These are phyloP conservation scores for Nycticebus coucang DNA, from an alignment of 2,113 vertebrate genomes.

Conservation along the genomic window DNA sequence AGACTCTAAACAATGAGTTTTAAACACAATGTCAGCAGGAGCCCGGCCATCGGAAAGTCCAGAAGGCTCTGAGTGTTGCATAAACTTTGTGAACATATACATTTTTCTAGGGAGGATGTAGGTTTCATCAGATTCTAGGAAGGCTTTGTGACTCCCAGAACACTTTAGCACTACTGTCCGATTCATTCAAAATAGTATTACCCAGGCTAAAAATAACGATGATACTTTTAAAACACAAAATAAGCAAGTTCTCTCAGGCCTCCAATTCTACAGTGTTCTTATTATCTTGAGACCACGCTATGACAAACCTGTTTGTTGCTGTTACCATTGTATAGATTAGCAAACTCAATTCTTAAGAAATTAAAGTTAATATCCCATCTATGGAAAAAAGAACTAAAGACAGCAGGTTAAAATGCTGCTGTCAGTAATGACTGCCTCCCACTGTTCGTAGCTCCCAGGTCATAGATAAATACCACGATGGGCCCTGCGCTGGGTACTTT, in stretches of 20 bases:
- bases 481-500: neutral
- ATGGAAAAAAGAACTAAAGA: neutral
- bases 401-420: neutral
- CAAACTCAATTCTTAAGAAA: constrained; percentile 16
- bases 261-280: neutral
- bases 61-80: neutral
- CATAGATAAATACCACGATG: neutral
- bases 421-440: neutral
- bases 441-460: neutral
- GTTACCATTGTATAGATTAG: neutral
- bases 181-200: neutral
- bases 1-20: neutral
- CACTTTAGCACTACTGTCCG: neutral
- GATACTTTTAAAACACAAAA: neutral
- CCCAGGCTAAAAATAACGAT: neutral
- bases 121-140: neutral
- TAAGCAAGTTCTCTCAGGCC: neutral
- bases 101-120: neutral
- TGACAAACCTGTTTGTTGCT: neutral
- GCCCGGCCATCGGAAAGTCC: neutral
- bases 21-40: neutral
- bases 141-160: neutral
- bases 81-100: neutral
- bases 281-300: neutral
- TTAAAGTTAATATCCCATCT: neutral